Evolutionary conservation across 2,888 invertebrate species (phyloP).

Genomic region (Hypselothyrea guttata): DNA sequence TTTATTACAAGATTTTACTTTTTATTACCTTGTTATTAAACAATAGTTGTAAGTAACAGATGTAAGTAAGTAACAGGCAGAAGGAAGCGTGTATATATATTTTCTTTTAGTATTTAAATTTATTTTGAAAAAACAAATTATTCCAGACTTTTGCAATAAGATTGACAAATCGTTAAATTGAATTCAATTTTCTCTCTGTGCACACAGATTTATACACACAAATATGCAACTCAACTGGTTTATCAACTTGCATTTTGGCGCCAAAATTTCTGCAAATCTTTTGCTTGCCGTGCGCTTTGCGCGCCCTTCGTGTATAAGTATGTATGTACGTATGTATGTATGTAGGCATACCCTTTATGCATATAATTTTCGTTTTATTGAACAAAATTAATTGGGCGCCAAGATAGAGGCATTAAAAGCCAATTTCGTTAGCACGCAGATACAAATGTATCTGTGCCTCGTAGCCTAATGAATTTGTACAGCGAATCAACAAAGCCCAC

Average conservation of each 20-base stretch:
- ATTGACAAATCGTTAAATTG: too few relatives aligned
- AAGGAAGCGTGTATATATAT: too few relatives aligned
- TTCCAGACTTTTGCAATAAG: too few relatives aligned
- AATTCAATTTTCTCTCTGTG: too few relatives aligned
- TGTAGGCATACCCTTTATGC: constrained; percentile 50
- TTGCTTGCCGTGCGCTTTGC: constrained; percentile 60
- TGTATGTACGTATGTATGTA: background rate
- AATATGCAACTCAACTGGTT: constrained; percentile 76
- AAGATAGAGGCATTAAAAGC: constrained; percentile 74
- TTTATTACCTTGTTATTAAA: too few relatives aligned
- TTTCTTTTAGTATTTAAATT: too few relatives aligned
- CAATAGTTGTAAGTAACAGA: too few relatives aligned
- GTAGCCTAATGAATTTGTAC: constrained; percentile 64
- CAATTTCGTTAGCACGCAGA: constrained; percentile 61
- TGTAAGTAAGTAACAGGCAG: too few relatives aligned
- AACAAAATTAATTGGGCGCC: constrained; percentile 74
- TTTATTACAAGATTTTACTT: too few relatives aligned
- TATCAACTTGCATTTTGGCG: constrained; percentile 80
- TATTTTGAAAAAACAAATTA: too few relatives aligned
- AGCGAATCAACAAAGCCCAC: constrained; percentile 29
- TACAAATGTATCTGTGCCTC: constrained; percentile 22
- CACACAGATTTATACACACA: constrained; percentile 1
- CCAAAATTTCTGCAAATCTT: constrained; percentile 80
- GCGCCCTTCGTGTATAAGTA: constrained; percentile 58
- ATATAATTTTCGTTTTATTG: constrained; percentile 72